Conservation (phyloP, 2,797 vertebrate genomes). For the Poecile montanus region DNA sequence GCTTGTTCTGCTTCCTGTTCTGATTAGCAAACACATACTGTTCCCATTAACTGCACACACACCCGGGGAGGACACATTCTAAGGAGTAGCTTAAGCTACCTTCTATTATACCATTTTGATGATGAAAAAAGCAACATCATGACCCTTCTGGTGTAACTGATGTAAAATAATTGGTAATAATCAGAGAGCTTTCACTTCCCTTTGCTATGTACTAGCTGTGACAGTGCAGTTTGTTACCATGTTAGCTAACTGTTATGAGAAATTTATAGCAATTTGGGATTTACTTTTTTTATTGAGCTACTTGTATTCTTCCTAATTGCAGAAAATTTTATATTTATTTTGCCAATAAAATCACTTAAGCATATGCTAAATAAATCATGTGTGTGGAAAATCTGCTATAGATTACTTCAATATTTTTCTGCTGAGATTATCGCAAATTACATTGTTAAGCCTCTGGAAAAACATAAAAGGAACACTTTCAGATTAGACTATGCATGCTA, state of each 20-base stretch:
- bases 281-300: neutral
- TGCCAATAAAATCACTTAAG: neutral
- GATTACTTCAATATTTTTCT: neutral
- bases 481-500: neutral
- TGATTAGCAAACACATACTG: conserved; percentile 2
- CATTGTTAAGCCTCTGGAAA: neutral
- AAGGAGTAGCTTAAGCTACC: neutral
- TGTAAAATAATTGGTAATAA: neutral
- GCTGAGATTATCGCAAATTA: neutral
- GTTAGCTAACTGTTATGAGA: neutral
- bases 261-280: neutral
- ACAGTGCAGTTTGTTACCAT: neutral
- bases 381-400: neutral
- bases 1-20: neutral
- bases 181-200: neutral
- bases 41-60: neutral
- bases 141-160: neutral
- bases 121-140: neutral
- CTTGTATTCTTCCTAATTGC: neutral
- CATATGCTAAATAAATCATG: neutral
- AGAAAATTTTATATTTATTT: neutral
- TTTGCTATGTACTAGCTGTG: neutral
- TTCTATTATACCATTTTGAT: neutral
- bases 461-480: neutral
- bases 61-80: rapidly evolving